These are phyloP conservation scores for Tamandua tetradactyla DNA, from an alignment of 2,797 vertebrate genomes.

Conservation along the genomic window DNA sequence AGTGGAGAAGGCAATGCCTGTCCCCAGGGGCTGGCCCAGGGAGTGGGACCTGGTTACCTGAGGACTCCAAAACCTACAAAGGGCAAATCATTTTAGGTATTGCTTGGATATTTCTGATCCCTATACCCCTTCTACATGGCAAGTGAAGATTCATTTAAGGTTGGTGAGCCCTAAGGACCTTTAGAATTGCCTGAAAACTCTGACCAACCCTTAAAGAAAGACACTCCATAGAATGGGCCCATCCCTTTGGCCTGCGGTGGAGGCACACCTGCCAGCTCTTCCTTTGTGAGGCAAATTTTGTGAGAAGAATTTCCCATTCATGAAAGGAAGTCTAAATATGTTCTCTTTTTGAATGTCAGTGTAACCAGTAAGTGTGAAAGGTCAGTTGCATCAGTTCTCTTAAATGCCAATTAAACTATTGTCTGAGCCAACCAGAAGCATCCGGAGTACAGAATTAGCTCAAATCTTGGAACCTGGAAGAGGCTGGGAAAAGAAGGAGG, in stretches of 20 bases:
- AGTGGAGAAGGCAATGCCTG: slow-evolving; percentile 43
- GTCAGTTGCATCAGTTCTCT: slow-evolving; percentile 83
- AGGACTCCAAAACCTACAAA: background rate
- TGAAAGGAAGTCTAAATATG: slow-evolving; percentile 71
- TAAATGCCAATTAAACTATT: slow-evolving; percentile 83
- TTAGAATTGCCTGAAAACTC: background rate
- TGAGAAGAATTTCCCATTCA: slow-evolving; percentile 73
- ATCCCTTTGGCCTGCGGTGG: slow-evolving; percentile 17
- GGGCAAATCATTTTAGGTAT: background rate
- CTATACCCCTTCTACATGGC: background rate
- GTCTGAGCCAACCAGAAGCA: slow-evolving; percentile 83
- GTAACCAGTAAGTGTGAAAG: slow-evolving; percentile 81
- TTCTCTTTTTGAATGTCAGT: slow-evolving; percentile 79
- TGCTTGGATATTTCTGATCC: background rate
- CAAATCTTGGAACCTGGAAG: slow-evolving; percentile 83
- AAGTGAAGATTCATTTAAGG: background rate
- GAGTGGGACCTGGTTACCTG: background rate
- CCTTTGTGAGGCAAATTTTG: background rate
- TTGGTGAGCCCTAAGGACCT: background rate
- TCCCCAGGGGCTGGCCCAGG: background rate
- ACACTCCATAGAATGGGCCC: background rate
- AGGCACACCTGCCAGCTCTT: slow-evolving; percentile 68
- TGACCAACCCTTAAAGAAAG: background rate
- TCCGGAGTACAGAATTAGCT: slow-evolving; percentile 78
- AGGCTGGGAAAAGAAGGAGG: slow-evolving; percentile 82